Percentiles rank a stretch among this genome's conserved stretches.
phyloP scores from a whole-genome alignment of 2,797 vertebrate genomes.

The Champsocephalus esox region DNA sequence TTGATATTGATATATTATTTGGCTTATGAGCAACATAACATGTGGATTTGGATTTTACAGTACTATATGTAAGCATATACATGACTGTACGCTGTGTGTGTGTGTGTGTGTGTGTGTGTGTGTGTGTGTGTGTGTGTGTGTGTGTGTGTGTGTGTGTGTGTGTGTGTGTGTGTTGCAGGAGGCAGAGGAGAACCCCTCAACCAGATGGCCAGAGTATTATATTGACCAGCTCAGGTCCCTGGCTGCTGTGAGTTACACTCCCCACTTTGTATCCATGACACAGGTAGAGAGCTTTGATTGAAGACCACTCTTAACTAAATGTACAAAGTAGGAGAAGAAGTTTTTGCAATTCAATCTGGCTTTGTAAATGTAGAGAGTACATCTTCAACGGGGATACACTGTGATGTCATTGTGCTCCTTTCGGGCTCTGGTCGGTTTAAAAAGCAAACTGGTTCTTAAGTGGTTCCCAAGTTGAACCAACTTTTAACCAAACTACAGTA shows the following conservation, averaged over 20 bases:
- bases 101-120: background rate
- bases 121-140: too few relatives aligned
- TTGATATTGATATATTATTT: too few relatives aligned
- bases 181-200: slow-evolving; percentile 93
- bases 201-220: slow-evolving; percentile 95
- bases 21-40: too few relatives aligned
- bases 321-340: background rate
- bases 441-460: too few relatives aligned
- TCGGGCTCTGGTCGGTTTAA: too few relatives aligned
- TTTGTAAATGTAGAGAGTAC: too few relatives aligned
- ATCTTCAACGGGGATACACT: too few relatives aligned
- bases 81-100: background rate
- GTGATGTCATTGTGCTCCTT: too few relatives aligned
- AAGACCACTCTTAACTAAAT: background rate
- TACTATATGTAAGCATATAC: background rate
- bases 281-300: background rate
- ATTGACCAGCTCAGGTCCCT: slow-evolving; percentile 95
- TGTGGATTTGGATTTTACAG: background rate
- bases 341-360: too few relatives aligned
- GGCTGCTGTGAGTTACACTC: slow-evolving; percentile 90
- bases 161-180: slow-evolving; percentile 80
- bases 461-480: too few relatives aligned
- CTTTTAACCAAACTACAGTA: too few relatives aligned
- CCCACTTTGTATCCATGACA: background rate
- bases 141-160: too few relatives aligned